A percentile compares a stretch with the other conserved stretches of the same genome.
Conservation (phyloP, 1,140 invertebrate genomes). For the Drosophila equinoxialis region DNA sequence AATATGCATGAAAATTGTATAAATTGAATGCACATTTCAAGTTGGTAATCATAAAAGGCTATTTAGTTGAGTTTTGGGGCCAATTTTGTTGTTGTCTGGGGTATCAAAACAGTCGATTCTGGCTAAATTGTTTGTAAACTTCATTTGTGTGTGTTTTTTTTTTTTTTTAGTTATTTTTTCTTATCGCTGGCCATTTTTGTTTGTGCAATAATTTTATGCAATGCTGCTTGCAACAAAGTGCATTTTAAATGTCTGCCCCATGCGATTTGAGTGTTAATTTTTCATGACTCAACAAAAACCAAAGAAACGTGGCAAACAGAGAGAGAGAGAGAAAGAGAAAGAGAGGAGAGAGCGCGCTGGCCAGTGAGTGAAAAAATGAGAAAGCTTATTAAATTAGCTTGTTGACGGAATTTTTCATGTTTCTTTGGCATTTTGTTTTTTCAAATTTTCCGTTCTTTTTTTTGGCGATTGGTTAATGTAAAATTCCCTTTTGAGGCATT, state of each 20-base stretch:
- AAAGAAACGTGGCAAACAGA: conserved; percentile 11
- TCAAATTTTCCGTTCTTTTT: not conserved
- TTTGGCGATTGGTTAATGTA: conserved; percentile 25
- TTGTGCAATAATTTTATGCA: conserved; percentile 54
- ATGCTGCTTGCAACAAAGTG: conserved; percentile 66
- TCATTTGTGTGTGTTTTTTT: conserved; percentile 12
- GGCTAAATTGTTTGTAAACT: not conserved
- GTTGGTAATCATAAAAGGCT: too few relatives aligned
- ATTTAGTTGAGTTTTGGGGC: too few relatives aligned
- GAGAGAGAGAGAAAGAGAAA: not conserved
- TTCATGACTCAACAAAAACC: conserved; percentile 52
- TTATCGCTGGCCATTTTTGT: conserved; percentile 57
- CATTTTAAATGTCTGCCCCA: conserved; percentile 70
- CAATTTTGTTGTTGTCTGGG: not conserved
- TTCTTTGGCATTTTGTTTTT: not conserved
- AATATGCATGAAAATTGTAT: too few relatives aligned
- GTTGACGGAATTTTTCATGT: conserved; percentile 20
- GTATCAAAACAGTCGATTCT: conserved; percentile 8
- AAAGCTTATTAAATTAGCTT: conserved; percentile 38
- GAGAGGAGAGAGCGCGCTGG: not conserved
- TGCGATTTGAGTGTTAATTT: conserved; percentile 68
- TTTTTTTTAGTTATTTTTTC: conserved; percentile 4
- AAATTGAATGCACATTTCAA: too few relatives aligned
- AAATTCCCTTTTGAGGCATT: conserved; percentile 32
- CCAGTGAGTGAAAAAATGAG: not conserved